Base-by-base conservation (phyloP, 2,888 invertebrate species). In the Drosophila tripunctata region DNA sequence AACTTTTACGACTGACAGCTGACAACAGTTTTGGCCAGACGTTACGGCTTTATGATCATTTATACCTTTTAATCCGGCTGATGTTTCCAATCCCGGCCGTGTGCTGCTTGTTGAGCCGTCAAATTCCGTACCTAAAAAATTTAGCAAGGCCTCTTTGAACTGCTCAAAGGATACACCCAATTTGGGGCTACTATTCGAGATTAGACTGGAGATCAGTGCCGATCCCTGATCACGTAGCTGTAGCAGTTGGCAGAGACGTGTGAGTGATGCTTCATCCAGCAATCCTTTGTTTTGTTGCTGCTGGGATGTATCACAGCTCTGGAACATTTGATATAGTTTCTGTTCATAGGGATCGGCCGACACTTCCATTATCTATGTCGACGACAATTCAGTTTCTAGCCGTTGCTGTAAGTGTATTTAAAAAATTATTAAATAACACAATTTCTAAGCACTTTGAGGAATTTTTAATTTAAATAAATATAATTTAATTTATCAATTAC, bases 281-380 rank as follows among this genome's bases (percentile, higher is more conserved):
- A 94, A 93, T 77, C 95, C 95, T 87, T 93, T 93, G 84, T 93
- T 92, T 85, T 94, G 55, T 52, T 80, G 94, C 88, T 94, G 93
- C 88, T 94, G 93, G 73, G 93, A 30, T 55, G 75, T 92, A 91
- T 96, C 95, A 92, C 96, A 96, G 88, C 95, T 95, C 90, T 95
- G 94, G 89, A 96, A 96, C 89, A 96, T 95, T 82, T 94, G 94
- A 83, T 95, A 94, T 86, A 96, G 93, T 92, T 96, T 96, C 91
- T 95, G 94, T 91, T 96, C 96, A 89, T 96, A 96, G 40, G 95
- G 96, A 92, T 96, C 95, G 90, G 94, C 71, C 41, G 89, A 89
- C 47, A 85, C 73, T 69, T 88, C 83, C 87, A 86, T 83, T 72
- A 64, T 84, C 80, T 58, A 66, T 55, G 40, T 31, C 19, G 48